These are phyloP conservation scores for Drosophila triauraria DNA, from an alignment of 1,140 invertebrate species.

Conservation along the genomic window DNA sequence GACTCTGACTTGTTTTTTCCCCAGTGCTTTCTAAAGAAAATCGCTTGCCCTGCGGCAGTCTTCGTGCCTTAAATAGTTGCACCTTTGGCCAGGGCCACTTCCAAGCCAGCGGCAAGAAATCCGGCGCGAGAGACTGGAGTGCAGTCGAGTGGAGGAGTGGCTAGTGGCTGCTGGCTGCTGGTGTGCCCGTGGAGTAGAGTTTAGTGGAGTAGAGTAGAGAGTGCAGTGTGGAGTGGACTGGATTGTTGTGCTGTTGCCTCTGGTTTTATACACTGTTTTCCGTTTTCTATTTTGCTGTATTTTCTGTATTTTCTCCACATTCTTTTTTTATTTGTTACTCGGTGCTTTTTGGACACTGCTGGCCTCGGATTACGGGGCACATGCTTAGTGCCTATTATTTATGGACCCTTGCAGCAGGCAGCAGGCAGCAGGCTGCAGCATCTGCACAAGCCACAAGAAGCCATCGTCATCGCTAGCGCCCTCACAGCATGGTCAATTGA, in stretches of 20 bases:
- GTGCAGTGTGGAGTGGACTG: slow-evolving; percentile 16
- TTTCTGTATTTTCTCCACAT: not conserved
- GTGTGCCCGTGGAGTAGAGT: not conserved
- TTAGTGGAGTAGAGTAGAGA: slow-evolving; percentile 5
- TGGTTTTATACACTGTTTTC: slow-evolving; percentile 22
- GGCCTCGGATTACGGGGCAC: slow-evolving; percentile 39
- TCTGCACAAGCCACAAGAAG: slow-evolving; percentile 33
- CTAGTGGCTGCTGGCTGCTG: too few relatives aligned
- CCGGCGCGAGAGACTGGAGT: slow-evolving; percentile 3
- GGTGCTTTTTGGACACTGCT: slow-evolving; percentile 23
- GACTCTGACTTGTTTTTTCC: not conserved
- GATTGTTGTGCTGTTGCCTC: slow-evolving; percentile 26
- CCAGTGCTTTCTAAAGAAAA: not conserved
- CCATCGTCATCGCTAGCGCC: slow-evolving; percentile 21
- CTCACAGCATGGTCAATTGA: slow-evolving; percentile 36
- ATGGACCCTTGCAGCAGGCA: slow-evolving; percentile 32
- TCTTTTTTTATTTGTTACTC: not conserved
- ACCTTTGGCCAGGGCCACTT: slow-evolving; percentile 38
- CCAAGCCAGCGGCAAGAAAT: slow-evolving; percentile 10
- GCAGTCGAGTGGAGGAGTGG: slow-evolving; percentile 24
- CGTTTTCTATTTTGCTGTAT: slow-evolving; percentile 3
- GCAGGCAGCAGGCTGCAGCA: slow-evolving; percentile 25
- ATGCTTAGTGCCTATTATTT: slow-evolving; percentile 60
- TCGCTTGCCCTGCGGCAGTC: slow-evolving; percentile 14
- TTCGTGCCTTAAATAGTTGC: slow-evolving; percentile 47